Evolutionary conservation across 1,140 invertebrate species (phyloP).

Genomic region (Octopus bimaculoides): DNA sequence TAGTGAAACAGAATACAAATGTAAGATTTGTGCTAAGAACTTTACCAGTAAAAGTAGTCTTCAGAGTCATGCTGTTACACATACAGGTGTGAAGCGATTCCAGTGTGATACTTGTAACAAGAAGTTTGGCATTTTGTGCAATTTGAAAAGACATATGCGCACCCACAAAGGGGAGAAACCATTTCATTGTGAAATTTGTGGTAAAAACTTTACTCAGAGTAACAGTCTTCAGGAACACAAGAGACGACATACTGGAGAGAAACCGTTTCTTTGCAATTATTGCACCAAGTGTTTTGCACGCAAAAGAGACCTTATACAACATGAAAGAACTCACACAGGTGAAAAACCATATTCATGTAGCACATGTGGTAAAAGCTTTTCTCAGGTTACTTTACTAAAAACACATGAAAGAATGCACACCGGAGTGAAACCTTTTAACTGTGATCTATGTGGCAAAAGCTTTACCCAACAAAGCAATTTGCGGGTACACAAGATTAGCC

Average conservation of each 20-base stretch:
- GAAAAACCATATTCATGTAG: constrained; percentile 68
- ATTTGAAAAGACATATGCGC: constrained; percentile 58
- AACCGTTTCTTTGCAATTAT: constrained; percentile 83
- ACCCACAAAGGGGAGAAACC: constrained; percentile 63
- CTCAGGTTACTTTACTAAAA: constrained; percentile 11
- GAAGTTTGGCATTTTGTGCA: constrained; percentile 69
- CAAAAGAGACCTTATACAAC: constrained; percentile 21
- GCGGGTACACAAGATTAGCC: no score
- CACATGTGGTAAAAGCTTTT: constrained; percentile 67
- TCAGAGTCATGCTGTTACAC: background rate
- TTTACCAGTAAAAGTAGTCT: no score
- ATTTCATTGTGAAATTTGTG: constrained; percentile 59
- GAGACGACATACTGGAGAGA: constrained; percentile 72
- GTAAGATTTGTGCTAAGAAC: no score
- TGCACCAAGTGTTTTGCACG: constrained; percentile 84
- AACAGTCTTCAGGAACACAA: constrained; percentile 35
- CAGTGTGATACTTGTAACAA: constrained; percentile 10
- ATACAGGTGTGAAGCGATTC: constrained; percentile 6
- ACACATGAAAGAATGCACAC: constrained; percentile 21
- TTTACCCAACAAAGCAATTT: background rate
- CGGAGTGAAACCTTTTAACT: constrained; percentile 23
- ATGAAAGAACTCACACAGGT: constrained; percentile 23
- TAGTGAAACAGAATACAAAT: no score
- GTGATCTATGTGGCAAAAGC: constrained; percentile 13
- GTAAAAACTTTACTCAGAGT: constrained; percentile 26